Conservation (phyloP, 1,140 invertebrate species). For the Aphaenogaster rudis region DNA sequence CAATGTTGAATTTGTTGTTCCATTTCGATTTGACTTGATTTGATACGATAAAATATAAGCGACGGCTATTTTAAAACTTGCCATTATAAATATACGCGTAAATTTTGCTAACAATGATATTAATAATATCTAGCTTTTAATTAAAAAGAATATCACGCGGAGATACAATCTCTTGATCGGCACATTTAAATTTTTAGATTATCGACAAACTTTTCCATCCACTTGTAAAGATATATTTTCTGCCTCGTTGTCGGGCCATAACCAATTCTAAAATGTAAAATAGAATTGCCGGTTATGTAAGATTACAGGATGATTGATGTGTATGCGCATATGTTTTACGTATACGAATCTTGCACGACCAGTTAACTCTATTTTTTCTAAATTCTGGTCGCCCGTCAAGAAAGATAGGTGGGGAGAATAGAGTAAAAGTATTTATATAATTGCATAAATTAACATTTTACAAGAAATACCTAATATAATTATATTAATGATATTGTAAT, state of each 20-base stretch:
- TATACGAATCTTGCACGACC: neutral
- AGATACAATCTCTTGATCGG: neutral
- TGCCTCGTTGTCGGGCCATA: neutral
- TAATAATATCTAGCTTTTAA: neutral
- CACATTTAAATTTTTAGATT: neutral
- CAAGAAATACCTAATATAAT: neutral
- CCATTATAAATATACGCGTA: neutral
- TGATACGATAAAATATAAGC: neutral
- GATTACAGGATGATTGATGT: neutral
- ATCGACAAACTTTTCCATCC: neutral
- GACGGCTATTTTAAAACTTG: neutral
- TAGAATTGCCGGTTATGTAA: slow-evolving; percentile 6
- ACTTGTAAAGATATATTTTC: neutral
- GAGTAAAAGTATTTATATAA: neutral
- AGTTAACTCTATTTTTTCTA: neutral
- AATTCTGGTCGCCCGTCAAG: neutral
- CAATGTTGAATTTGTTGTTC: slow-evolving; percentile 12
- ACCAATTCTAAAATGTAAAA: slow-evolving; percentile 36
- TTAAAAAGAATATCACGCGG: neutral
- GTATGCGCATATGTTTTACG: neutral
- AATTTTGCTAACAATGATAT: neutral
- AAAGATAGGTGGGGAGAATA: neutral
- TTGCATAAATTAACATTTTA: neutral
- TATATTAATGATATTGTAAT: slow-evolving; percentile 1
- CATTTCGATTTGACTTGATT: slow-evolving; percentile 13